Evolutionary conservation across 2,888 invertebrate genomes (phyloP), one percentile per base, ranked within the genome.

Genomic region (Apocheima hispidaria): DNA sequence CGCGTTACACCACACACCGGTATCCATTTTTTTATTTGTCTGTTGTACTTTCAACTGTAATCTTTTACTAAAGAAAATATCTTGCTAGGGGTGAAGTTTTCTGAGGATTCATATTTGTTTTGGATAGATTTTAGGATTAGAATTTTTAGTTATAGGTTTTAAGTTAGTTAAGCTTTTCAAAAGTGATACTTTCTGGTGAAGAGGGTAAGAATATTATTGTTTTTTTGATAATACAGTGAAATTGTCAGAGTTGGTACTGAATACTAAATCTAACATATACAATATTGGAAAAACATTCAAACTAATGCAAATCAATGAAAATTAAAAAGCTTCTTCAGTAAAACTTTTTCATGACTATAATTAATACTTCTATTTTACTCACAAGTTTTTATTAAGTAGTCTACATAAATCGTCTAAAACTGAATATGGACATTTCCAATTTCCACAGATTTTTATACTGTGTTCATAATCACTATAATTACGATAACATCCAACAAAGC

Each of bases 31-130:
- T 60, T 55, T 58, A 43, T 50, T 50, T 26, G 12, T 54, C 35
- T 55, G 46, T 48, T 62, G 48, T 56, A 62, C 61, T 62, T 62
- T 62, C 61, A 49, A 57, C 50, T 54, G 50, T 26, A 43, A 51
- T 26, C 2, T 60, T 28, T 46, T 4, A 46, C n/a, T n/a, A 4
- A 21, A 5, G 6, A 40, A 40, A 40, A 16, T 16, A 10, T 18
- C 41, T 14, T 43, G 26, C 9, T 23, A 44, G 16, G 43, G 33
- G 44, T 54, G 44, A 44, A 43, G 36, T 48, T 36, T 54, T n/a
- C n/a, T 26, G 4, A 26, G 21, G 20, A 18, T 36, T 28, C 7
- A 36, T 36, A n/a, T n/a, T 38, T 7, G 18, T 10, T 14, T 36
- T 4, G 2, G 16, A 16, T 38, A 2, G 35, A 4, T 4, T 41